phyloP scores from a whole-genome alignment of 2,797 vertebrate genomes.

The Rallus crepitans region DNA sequence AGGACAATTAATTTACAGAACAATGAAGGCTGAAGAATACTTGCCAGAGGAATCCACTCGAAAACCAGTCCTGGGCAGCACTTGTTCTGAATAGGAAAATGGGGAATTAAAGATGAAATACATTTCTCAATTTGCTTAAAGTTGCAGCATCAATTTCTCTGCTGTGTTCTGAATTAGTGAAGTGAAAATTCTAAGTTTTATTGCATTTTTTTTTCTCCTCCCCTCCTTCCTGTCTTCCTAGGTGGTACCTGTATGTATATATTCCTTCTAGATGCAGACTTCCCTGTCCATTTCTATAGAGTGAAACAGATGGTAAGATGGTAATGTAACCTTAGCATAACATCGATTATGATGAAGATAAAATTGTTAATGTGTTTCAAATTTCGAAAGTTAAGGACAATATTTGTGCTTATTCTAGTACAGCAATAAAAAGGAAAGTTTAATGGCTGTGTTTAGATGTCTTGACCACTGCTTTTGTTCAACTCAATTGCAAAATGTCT shows the following conservation, averaged over 20 bases:
- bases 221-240: not conserved
- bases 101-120: conserved; percentile 84
- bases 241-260: accelerated
- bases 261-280: not conserved
- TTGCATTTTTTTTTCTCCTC: not conserved
- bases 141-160: conserved; percentile 64
- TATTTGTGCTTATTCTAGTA: not conserved
- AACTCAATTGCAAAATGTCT: not conserved
- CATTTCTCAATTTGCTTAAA: conserved; percentile 72
- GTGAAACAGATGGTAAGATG: not conserved
- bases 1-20: conserved; percentile 71
- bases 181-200: not conserved
- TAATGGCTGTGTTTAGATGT: not conserved
- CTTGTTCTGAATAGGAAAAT: conserved; percentile 89
- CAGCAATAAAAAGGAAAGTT: not conserved
- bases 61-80: conserved; percentile 89
- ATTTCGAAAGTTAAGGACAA: not conserved
- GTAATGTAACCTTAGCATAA: not conserved
- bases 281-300: not conserved
- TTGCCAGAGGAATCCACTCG: conserved; percentile 92
- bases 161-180: conserved; percentile 9
- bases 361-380: not conserved
- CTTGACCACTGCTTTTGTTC: not conserved
- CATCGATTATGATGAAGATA: not conserved
- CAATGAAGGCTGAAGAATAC: conserved; percentile 78